phyloP scores from a whole-genome alignment of 2,888 invertebrate genomes.

The Tachina grossa region DNA sequence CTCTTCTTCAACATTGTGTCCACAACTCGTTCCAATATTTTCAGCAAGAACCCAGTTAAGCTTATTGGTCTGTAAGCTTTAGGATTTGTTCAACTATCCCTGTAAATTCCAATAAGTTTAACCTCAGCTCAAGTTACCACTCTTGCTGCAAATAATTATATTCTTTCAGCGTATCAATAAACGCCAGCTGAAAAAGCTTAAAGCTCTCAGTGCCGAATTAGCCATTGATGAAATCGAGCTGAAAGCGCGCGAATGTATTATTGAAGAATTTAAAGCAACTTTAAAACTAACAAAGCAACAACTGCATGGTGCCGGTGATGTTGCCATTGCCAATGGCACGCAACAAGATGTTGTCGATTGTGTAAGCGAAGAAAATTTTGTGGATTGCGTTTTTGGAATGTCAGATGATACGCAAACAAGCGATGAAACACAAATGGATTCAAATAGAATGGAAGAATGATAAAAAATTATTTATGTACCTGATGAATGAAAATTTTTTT shows the following conservation, averaged over 20 bases:
- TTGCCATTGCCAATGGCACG: slow-evolving; percentile 28
- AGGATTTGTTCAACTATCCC: too few species aligned
- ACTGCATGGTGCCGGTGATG: slow-evolving; percentile 61
- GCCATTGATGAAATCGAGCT: slow-evolving; percentile 80
- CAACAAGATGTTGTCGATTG: slow-evolving; percentile 47
- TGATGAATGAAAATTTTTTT: not conserved
- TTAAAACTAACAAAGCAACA: slow-evolving; percentile 72
- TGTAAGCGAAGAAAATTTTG: slow-evolving; percentile 69
- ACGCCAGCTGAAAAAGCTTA: slow-evolving; percentile 76
- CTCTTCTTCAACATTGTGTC: too few species aligned
- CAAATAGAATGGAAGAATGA: slow-evolving; percentile 22
- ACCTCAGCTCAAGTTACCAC: too few species aligned
- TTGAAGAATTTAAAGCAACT: slow-evolving; percentile 76
- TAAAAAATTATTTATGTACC: not conserved
- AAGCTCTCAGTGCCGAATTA: slow-evolving; percentile 80
- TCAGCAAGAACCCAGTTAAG: too few species aligned
- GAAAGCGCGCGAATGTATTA: slow-evolving; percentile 78
- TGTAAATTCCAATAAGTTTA: too few species aligned
- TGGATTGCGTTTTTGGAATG: slow-evolving; percentile 68
- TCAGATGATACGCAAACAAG: slow-evolving; percentile 32
- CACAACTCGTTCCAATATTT: too few species aligned
- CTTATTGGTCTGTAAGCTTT: too few species aligned
- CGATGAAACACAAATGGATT: slow-evolving; percentile 7
- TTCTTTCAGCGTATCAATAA: slow-evolving; percentile 75
- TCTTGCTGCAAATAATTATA: not conserved